Conservation (phyloP, 2,888 invertebrate genomes). For the Pyralis farinalis region DNA sequence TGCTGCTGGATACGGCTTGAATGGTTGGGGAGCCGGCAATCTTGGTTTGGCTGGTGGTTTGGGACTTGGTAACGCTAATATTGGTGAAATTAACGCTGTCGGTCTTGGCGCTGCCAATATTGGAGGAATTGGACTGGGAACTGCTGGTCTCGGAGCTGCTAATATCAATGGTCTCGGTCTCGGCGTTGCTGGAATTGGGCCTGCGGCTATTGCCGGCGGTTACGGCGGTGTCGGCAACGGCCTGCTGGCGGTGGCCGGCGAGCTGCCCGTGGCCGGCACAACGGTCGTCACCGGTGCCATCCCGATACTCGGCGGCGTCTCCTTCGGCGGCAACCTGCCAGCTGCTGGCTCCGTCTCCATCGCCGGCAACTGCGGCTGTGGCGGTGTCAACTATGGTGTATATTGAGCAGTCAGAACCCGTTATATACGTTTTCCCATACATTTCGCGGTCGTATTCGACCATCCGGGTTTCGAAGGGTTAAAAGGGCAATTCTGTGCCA, state of each 20-base stretch:
- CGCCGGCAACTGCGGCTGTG: constrained; percentile 19
- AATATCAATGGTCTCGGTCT: background rate
- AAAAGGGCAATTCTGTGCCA: too few species aligned
- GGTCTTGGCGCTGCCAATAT: background rate
- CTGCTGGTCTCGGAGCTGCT: background rate
- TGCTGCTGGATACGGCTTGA: background rate
- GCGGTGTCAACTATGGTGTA: constrained; percentile 2
- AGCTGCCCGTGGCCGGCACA: constrained; percentile 29
- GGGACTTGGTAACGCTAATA: background rate
- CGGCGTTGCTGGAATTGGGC: background rate
- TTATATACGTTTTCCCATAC: too few species aligned
- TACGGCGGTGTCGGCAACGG: constrained; percentile 33
- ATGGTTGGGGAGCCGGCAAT: background rate
- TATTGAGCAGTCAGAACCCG: too few species aligned
- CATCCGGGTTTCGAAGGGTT: too few species aligned
- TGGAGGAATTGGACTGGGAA: background rate
- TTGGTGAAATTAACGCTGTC: background rate
- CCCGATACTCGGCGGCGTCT: constrained; percentile 39
- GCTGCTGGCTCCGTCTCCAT: constrained; percentile 29
- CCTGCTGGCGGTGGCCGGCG: constrained; percentile 26
- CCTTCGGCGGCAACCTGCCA: constrained; percentile 31
- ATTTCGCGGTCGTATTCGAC: too few species aligned
- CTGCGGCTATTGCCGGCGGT: constrained; percentile 12
- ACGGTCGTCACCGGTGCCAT: constrained; percentile 35
- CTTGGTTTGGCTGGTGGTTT: background rate